Evolutionary conservation across 1,140 invertebrate species (phyloP).

Genomic region (Pemphigus obesinymphae): DNA sequence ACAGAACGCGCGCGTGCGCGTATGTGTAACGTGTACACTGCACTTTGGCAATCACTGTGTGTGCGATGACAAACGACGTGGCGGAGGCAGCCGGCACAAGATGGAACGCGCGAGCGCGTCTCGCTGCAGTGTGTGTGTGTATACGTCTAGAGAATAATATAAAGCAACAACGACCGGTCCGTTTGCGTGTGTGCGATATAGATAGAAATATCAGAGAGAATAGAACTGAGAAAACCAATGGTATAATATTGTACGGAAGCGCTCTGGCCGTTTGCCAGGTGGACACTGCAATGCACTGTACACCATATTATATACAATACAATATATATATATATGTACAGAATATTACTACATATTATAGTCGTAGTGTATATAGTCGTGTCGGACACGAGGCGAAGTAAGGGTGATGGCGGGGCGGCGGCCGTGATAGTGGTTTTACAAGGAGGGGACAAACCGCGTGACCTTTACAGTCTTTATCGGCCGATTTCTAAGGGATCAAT

Average conservation of each 20-base stretch:
- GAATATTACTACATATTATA: too few relatives aligned
- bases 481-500: conserved; percentile 38
- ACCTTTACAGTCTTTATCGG: conserved; percentile 37
- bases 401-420: not conserved
- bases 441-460: not conserved
- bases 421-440: not conserved
- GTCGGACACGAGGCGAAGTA: not conserved
- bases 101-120: not conserved
- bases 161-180: not conserved
- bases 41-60: conserved; percentile 34
- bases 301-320: too few relatives aligned
- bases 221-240: not conserved
- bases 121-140: not conserved
- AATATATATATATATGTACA: not conserved
- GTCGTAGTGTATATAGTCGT: too few relatives aligned
- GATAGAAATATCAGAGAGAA: not conserved
- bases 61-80: too few relatives aligned
- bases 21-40: too few relatives aligned
- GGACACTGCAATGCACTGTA: too few relatives aligned
- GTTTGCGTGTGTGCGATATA: not conserved
- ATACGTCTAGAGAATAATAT: not conserved
- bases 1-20: not conserved
- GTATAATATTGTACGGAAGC: conserved; percentile 29
- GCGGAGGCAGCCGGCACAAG: too few relatives aligned
- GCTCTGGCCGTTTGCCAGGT: conserved; percentile 37